Percentiles rank a stretch among this genome's conserved stretches.
phyloP scores from a whole-genome alignment of 2,113 vertebrate species.

The Pelobates fuscus region DNA sequence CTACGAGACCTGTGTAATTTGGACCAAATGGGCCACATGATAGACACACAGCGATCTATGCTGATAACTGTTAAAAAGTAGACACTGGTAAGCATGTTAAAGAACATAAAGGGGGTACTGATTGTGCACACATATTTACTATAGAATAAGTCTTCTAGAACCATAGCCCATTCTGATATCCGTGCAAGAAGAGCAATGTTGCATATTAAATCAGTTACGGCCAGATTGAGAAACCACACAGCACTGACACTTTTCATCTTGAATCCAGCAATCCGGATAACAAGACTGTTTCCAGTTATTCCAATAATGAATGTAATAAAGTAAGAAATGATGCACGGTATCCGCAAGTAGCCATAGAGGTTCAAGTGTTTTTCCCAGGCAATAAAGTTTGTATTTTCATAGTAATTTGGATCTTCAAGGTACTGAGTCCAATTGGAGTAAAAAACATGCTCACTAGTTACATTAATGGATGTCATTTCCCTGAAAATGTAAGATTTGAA shows the following conservation, averaged over 20 bases:
- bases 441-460: no score
- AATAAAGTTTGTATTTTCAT: no score
- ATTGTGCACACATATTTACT: conserved; percentile 61
- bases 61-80: conserved; percentile 65
- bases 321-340: conserved; percentile 39
- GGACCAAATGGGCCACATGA: conserved; percentile 64
- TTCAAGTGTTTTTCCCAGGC: no score
- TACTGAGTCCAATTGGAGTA: no score
- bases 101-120: background rate
- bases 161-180: conserved; percentile 20
- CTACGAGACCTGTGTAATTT: conserved; percentile 59
- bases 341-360: rapidly evolving
- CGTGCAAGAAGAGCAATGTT: conserved; percentile 54
- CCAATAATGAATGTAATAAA: conserved; percentile 58
- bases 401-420: background rate
- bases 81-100: conserved; percentile 68
- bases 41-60: conserved; percentile 64
- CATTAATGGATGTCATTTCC: no score
- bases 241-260: conserved; percentile 63
- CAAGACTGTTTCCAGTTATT: conserved; percentile 61
- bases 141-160: conserved; percentile 46
- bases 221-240: conserved; percentile 67
- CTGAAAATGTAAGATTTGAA: no score
- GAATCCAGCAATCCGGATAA: conserved; percentile 66
- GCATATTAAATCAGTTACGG: conserved; percentile 67